Evolutionary conservation across 2,888 invertebrate genomes (phyloP).

Genomic region (Cynaeus angustus): DNA sequence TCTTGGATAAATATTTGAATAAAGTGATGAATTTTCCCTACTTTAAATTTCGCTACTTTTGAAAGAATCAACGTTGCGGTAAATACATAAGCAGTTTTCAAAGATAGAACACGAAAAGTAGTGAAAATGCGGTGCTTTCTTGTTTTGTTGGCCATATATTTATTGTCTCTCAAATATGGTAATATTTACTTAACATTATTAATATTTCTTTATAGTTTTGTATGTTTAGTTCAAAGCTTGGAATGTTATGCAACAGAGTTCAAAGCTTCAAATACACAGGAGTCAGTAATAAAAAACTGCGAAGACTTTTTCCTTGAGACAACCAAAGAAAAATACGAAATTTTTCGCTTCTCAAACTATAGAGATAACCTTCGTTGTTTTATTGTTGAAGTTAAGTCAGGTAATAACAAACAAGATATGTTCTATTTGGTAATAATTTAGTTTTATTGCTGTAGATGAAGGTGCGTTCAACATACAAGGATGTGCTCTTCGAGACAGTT

Average conservation of each 20-base stretch:
- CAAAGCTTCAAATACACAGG: too few species aligned
- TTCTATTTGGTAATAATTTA: neutral
- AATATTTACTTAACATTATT: neutral
- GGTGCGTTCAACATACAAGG: neutral
- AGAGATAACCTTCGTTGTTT: slow-evolving; percentile 1
- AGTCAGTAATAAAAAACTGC: neutral
- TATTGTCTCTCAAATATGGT: too few species aligned
- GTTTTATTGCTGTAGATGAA: neutral
- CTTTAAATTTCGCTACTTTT: neutral
- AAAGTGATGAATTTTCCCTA: neutral
- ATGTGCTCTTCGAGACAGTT: slow-evolving; percentile 1
- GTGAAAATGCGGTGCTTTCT: too few species aligned
- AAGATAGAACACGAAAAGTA: too few species aligned
- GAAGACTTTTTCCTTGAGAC: neutral
- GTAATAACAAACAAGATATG: neutral
- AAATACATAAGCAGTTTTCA: too few species aligned
- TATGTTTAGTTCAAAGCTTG: neutral
- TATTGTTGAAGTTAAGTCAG: neutral
- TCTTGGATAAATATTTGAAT: neutral
- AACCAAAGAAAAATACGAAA: neutral
- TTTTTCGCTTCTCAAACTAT: neutral
- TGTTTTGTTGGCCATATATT: too few species aligned
- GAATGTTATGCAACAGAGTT: neutral
- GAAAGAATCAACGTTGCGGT: too few species aligned
- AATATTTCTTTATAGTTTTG: neutral